Percentiles rank a stretch among this genome's conserved stretches.
phyloP scores from a whole-genome alignment of 2,113 vertebrate species.

The Leptobrachium leishanense region DNA sequence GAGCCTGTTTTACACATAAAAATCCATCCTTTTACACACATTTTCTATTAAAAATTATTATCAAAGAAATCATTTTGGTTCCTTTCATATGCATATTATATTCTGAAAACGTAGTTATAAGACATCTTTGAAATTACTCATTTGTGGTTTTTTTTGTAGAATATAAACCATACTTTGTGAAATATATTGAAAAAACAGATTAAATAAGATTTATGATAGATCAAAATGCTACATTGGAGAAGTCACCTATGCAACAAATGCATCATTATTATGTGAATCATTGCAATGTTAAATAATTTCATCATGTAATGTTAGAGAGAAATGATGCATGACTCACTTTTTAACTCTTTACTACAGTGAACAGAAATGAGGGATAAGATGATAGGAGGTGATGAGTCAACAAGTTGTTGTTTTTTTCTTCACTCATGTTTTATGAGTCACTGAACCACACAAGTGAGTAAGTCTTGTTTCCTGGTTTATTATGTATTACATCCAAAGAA shows the following conservation, averaged over 20 bases:
- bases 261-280: slow-evolving; percentile 31
- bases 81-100: no score
- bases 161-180: neutral
- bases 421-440: neutral
- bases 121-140: no score
- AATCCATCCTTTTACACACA: no score
- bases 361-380: neutral
- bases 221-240: slow-evolving; percentile 29
- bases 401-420: neutral
- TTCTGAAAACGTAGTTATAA: no score
- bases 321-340: slow-evolving; percentile 26
- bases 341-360: neutral
- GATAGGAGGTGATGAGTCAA: slow-evolving; percentile 15
- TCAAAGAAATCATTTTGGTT: no score
- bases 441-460: neutral
- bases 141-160: no score
- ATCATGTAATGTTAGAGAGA: slow-evolving; percentile 8
- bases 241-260: slow-evolving; percentile 24
- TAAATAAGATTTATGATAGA: slow-evolving; percentile 14
- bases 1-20: no score
- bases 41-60: no score
- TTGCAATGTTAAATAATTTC: slow-evolving; percentile 28
- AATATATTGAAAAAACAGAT: slow-evolving; percentile 10
- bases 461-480: neutral
- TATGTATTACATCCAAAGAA: neutral